Percentiles rank a stretch among this genome's conserved stretches.
phyloP scores from a whole-genome alignment of 2,888 invertebrate species.

The Drosophila monieri region DNA sequence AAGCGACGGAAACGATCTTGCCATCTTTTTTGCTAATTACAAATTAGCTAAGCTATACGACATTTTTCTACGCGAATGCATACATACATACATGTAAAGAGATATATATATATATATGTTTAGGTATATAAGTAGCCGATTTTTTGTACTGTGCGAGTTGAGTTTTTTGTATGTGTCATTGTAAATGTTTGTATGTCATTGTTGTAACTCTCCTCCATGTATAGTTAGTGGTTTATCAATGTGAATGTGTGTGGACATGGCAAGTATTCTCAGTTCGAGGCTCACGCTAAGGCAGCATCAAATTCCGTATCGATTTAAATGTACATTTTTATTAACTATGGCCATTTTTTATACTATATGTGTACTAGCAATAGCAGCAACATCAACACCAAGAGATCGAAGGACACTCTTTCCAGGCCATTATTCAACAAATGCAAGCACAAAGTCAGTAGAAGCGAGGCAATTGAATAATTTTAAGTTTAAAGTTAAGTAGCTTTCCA shows the following conservation, averaged over 20 bases:
- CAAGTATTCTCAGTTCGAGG: slow-evolving; percentile 31
- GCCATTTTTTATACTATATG: slow-evolving; percentile 20
- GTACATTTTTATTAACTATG: slow-evolving; percentile 28
- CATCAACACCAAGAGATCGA: background rate
- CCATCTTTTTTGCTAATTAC: slow-evolving; percentile 73
- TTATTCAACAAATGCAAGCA: slow-evolving; percentile 25
- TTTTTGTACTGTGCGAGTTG: slow-evolving; percentile 69
- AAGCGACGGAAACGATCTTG: slow-evolving; percentile 43
- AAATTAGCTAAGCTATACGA: slow-evolving; percentile 66
- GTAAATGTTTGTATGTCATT: slow-evolving; percentile 45
- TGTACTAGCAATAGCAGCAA: slow-evolving; percentile 5
- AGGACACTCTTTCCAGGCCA: slow-evolving; percentile 16
- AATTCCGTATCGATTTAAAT: slow-evolving; percentile 39
- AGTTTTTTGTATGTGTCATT: slow-evolving; percentile 60
- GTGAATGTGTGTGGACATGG: slow-evolving; percentile 28
- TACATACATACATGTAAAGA: slow-evolving; percentile 30
- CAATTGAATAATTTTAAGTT: slow-evolving; percentile 36
- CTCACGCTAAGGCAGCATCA: slow-evolving; percentile 19
- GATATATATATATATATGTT: slow-evolving; percentile 27
- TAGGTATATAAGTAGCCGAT: slow-evolving; percentile 60
- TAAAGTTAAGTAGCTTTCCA: slow-evolving; percentile 34
- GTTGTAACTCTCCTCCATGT: slow-evolving; percentile 40
- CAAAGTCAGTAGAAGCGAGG: slow-evolving; percentile 30
- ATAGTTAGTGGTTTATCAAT: slow-evolving; percentile 32
- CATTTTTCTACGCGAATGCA: slow-evolving; percentile 53